These are phyloP conservation scores for Sitobion miscanthi DNA, from an alignment of 1,140 invertebrate genomes.

Conservation along the genomic window DNA sequence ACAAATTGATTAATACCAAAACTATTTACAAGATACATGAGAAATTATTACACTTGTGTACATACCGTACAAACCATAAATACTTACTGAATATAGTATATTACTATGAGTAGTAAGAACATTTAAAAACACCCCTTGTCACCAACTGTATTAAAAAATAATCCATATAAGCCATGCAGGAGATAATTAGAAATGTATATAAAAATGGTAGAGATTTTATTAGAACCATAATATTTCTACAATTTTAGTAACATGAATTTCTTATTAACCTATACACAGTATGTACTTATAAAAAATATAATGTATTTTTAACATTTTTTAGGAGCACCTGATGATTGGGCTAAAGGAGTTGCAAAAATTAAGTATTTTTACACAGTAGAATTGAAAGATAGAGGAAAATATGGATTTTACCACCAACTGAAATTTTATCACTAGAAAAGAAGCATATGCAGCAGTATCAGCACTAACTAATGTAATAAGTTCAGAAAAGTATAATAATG, in stretches of 20 bases:
- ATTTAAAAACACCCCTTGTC: no score
- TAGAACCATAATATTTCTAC: not conserved
- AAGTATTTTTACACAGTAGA: slow-evolving; percentile 91
- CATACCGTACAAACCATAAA: no score
- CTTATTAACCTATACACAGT: not conserved
- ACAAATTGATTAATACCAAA: no score
- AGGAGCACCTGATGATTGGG: slow-evolving; percentile 92
- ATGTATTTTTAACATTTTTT: slow-evolving; percentile 59
- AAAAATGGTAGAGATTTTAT: not conserved
- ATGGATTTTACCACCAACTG: slow-evolving; percentile 87
- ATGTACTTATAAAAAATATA: not conserved
- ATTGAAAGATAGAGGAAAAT: slow-evolving; percentile 84
- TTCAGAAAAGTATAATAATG: not conserved
- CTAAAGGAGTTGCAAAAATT: slow-evolving; percentile 79
- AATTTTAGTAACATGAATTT: not conserved
- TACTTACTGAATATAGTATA: not conserved
- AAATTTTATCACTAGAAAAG: slow-evolving; percentile 83
- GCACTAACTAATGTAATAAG: slow-evolving; percentile 68
- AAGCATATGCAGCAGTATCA: slow-evolving; percentile 83
- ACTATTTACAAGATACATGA: no score
- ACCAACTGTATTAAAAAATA: no score
- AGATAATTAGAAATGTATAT: not conserved
- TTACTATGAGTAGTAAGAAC: no score
- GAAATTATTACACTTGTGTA: no score
- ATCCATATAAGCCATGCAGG: no score